Conservation (phyloP, 2,888 invertebrate genomes). For the Scaptodrosophila latifasciaeformis region DNA sequence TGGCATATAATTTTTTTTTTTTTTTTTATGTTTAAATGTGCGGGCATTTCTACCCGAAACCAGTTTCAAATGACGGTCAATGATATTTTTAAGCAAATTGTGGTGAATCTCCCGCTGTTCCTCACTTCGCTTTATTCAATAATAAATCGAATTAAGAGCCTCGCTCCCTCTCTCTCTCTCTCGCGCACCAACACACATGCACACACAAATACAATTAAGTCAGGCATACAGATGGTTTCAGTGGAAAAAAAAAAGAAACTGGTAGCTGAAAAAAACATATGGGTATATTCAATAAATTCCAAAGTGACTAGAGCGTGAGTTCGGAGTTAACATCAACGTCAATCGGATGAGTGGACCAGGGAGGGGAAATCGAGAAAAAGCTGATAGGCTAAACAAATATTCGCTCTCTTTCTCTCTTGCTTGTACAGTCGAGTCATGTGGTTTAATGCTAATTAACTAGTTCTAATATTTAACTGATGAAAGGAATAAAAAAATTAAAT, state of each 20-base stretch:
- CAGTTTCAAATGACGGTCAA: slow-evolving; percentile 57
- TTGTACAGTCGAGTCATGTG: slow-evolving; percentile 54
- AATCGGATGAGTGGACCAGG: background rate
- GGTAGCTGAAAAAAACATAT: slow-evolving; percentile 13
- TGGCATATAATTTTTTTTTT: no score
- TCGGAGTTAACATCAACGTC: slow-evolving; percentile 16
- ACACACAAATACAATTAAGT: slow-evolving; percentile 17
- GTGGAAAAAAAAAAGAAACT: slow-evolving; percentile 8
- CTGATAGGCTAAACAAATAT: no score
- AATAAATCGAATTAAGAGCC: slow-evolving; percentile 54
- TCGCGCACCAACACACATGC: slow-evolving; percentile 15
- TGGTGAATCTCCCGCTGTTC: slow-evolving; percentile 15
- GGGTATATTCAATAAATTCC: slow-evolving; percentile 1
- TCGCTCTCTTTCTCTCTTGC: no score
- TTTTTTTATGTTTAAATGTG: no score
- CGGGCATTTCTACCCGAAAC: no score
- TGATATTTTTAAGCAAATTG: slow-evolving; percentile 30
- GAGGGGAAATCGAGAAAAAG: slow-evolving; percentile 11
- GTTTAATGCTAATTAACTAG: slow-evolving; percentile 50
- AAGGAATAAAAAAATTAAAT: background rate
- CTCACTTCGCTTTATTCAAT: slow-evolving; percentile 18
- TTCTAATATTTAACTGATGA: background rate
- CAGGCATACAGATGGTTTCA: background rate
- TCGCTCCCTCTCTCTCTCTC: no score
- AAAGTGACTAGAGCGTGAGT: background rate